Conservation (phyloP, 1,140 invertebrate species). For the Polyergus mexicanus region DNA sequence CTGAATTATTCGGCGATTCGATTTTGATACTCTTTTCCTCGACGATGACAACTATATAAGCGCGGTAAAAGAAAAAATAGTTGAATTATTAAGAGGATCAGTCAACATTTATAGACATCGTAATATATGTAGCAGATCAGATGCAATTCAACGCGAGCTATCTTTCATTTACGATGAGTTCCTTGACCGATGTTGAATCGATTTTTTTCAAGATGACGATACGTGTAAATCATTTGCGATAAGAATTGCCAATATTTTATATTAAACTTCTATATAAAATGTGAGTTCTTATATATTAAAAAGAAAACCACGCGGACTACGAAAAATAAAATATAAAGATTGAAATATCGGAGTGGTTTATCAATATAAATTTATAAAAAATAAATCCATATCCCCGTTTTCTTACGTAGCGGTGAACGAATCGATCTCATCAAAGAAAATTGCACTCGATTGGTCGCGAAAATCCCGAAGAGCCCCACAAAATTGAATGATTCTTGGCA, state of each 20-base stretch:
- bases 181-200: background rate
- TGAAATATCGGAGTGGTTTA: background rate
- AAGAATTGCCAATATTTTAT: background rate
- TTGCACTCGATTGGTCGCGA: constrained; percentile 6
- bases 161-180: background rate
- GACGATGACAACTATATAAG: constrained; percentile 13
- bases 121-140: background rate
- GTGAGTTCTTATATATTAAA: background rate
- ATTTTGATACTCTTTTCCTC: constrained; percentile 1
- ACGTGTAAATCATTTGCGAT: background rate
- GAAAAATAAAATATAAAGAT: background rate
- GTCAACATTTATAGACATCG: background rate
- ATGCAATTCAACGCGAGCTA: background rate
- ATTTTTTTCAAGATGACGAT: background rate
- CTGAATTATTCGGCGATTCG: constrained; percentile 28
- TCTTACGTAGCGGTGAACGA: background rate
- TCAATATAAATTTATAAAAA: background rate
- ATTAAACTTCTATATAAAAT: background rate
- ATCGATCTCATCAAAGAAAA: constrained; percentile 50
- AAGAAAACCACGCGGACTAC: background rate
- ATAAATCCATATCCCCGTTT: background rate
- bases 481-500: constrained; percentile 25
- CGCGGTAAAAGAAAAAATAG: constrained; percentile 6
- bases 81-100: constrained; percentile 12
- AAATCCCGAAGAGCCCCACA: background rate